phyloP scores from a whole-genome alignment of 2,888 invertebrate species.

The Drosophila neutralis region DNA sequence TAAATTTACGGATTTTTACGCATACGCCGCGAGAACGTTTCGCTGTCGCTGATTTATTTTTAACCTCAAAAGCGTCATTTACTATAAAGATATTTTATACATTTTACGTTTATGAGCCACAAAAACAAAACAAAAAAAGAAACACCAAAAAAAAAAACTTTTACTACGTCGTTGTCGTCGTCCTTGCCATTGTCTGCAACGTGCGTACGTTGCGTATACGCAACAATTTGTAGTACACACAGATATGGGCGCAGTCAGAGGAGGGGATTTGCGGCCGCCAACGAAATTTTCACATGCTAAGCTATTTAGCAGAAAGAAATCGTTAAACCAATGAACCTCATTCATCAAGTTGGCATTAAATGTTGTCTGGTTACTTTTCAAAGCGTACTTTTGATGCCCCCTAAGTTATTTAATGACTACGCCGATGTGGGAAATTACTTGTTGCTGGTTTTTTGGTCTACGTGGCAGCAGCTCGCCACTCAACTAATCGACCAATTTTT shows the following conservation, averaged over 20 bases:
- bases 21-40: slow-evolving; percentile 56
- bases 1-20: slow-evolving; percentile 60
- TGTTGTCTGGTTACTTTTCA: background rate
- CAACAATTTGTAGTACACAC: slow-evolving; percentile 63
- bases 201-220: slow-evolving; percentile 72
- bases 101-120: slow-evolving; percentile 63
- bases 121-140: slow-evolving; percentile 46
- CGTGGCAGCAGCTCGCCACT: slow-evolving; percentile 4
- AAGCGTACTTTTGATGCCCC: background rate
- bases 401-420: background rate
- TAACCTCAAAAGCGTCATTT: slow-evolving; percentile 76
- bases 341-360: background rate
- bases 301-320: background rate
- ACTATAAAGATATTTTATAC: slow-evolving; percentile 69
- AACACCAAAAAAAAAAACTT: slow-evolving; percentile 44
- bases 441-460: slow-evolving; percentile 54
- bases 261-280: too few relatives aligned
- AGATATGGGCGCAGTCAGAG: background rate
- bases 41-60: slow-evolving; percentile 68
- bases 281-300: background rate
- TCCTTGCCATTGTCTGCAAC: slow-evolving; percentile 22
- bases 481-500: slow-evolving; percentile 72
- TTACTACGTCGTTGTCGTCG: slow-evolving; percentile 43
- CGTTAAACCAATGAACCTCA: background rate
- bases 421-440: slow-evolving; percentile 47